Evolutionary conservation across 2,888 invertebrate species (phyloP).

Genomic region (Pseudoips prasinana): DNA sequence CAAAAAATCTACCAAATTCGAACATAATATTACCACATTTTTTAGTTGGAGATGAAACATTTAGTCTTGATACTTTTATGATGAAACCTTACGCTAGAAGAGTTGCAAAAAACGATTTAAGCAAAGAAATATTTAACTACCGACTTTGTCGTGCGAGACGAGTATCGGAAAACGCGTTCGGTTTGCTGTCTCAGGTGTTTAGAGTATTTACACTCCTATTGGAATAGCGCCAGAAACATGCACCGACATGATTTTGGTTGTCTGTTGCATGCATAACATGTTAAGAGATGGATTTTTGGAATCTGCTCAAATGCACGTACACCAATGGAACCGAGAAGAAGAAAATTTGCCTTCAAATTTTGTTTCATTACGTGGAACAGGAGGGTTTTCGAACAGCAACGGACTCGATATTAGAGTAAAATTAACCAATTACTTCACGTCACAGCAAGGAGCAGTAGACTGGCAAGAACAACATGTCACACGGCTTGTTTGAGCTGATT

Average conservation of each 20-base stretch:
- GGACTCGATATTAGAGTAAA: slow-evolving; percentile 13
- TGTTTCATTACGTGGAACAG: slow-evolving; percentile 9
- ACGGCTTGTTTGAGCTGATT: too few relatives aligned
- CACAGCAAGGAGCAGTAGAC: slow-evolving; percentile 8
- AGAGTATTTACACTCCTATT: slow-evolving; percentile 28
- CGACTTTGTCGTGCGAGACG: slow-evolving; percentile 13
- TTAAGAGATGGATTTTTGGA: slow-evolving; percentile 15
- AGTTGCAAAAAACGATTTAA: slow-evolving; percentile 11
- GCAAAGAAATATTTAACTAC: slow-evolving; percentile 20
- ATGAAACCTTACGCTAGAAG: slow-evolving; percentile 20
- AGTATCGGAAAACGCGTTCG: slow-evolving; percentile 23
- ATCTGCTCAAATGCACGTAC: slow-evolving; percentile 12
- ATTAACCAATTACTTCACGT: slow-evolving; percentile 6
- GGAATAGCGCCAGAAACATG: slow-evolving; percentile 21
- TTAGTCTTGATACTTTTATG: slow-evolving; percentile 18
- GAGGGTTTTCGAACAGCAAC: slow-evolving; percentile 14
- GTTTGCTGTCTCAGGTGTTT: slow-evolving; percentile 23
- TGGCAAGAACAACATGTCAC: too few relatives aligned
- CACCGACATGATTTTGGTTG: slow-evolving; percentile 19
- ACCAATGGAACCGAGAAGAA: slow-evolving; percentile 1
- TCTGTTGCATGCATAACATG: slow-evolving; percentile 28
- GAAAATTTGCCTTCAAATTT: slow-evolving; percentile 12
- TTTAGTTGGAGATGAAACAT: slow-evolving; percentile 14
- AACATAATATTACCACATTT: slow-evolving; percentile 16
- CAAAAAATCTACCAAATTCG: slow-evolving; percentile 17